A percentile compares a stretch with the other conserved stretches of the same genome.
phyloP scores from a whole-genome alignment of 2,113 vertebrate genomes.

The Euleptes europaea region DNA sequence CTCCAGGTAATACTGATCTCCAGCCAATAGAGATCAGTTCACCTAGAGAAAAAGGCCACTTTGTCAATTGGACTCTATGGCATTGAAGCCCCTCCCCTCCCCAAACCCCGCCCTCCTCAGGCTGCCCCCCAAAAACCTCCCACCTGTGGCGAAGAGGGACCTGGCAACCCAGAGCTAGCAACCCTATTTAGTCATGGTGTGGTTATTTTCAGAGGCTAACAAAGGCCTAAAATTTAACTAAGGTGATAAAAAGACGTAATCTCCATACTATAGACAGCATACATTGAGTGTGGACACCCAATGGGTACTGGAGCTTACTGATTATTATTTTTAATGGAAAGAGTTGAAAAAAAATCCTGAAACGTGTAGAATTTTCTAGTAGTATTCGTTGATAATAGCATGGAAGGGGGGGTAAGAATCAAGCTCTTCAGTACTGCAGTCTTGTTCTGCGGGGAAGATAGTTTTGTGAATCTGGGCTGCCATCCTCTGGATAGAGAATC shows the following conservation, averaged over 20 bases:
- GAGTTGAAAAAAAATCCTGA: not conserved
- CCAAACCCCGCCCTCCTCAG: too few species aligned
- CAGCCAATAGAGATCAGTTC: too few species aligned
- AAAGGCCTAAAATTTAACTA: not conserved
- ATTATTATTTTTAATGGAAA: not conserved
- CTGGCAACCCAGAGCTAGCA: too few species aligned
- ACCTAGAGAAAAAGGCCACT: too few species aligned
- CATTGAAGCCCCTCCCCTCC: too few species aligned
- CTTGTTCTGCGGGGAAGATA: not conserved
- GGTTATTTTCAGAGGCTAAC: constrained; percentile 4
- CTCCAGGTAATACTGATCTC: too few species aligned
- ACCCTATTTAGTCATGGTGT: not conserved
- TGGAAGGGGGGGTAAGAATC: not conserved
- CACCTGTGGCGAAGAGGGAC: too few species aligned
- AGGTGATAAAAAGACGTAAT: constrained; percentile 5
- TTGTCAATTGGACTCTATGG: too few species aligned
- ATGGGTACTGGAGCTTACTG: not conserved
- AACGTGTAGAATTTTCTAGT: not conserved
- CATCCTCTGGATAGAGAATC: not conserved
- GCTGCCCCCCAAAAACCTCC: too few species aligned
- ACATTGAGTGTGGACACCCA: not conserved
- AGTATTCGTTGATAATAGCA: not conserved
- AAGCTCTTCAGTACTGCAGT: not conserved
- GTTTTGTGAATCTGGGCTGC: not conserved
- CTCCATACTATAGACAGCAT: not conserved